These are phyloP conservation scores for Bemisia tabaci DNA, from an alignment of 1,140 invertebrate genomes.

Conservation along the genomic window DNA sequence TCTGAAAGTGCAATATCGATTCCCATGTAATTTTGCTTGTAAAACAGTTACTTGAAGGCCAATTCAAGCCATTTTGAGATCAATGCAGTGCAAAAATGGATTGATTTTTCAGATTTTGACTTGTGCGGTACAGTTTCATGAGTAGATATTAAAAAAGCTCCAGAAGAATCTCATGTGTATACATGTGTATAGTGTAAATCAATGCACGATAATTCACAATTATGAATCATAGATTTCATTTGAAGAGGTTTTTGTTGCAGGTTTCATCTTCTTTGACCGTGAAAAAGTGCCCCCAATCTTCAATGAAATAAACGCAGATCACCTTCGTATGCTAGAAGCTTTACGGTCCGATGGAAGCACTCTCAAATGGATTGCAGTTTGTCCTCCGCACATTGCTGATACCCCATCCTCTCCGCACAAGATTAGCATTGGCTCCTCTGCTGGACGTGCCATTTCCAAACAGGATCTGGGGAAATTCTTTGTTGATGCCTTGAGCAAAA, in stretches of 20 bases:
- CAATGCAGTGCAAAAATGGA: too few relatives aligned
- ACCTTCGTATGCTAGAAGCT: conserved; percentile 56
- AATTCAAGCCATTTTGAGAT: too few relatives aligned
- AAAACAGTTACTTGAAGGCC: too few relatives aligned
- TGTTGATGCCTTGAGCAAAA: conserved; percentile 46
- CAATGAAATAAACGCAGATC: conserved; percentile 55
- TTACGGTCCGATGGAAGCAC: conserved; percentile 41
- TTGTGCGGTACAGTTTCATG: too few relatives aligned
- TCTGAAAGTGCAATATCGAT: too few relatives aligned
- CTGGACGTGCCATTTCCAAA: conserved; percentile 25
- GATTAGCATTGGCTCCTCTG: conserved; percentile 16
- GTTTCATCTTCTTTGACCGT: conserved; percentile 57
- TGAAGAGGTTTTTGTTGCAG: conserved; percentile 36
- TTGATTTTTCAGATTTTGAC: too few relatives aligned
- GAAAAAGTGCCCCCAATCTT: conserved; percentile 58
- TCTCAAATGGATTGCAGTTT: conserved; percentile 61
- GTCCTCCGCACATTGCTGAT: conserved; percentile 67
- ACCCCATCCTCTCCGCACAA: conserved; percentile 16
- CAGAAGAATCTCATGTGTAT: too few relatives aligned
- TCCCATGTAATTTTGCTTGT: too few relatives aligned
- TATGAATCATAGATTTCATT: too few relatives aligned
- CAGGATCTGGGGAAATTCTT: conserved; percentile 34
- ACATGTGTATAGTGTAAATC: too few relatives aligned
- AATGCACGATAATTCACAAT: too few relatives aligned
- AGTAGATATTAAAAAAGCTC: too few relatives aligned